Conservation (phyloP, 1,140 invertebrate species). For the Venustaconcha ellipsiformis region DNA sequence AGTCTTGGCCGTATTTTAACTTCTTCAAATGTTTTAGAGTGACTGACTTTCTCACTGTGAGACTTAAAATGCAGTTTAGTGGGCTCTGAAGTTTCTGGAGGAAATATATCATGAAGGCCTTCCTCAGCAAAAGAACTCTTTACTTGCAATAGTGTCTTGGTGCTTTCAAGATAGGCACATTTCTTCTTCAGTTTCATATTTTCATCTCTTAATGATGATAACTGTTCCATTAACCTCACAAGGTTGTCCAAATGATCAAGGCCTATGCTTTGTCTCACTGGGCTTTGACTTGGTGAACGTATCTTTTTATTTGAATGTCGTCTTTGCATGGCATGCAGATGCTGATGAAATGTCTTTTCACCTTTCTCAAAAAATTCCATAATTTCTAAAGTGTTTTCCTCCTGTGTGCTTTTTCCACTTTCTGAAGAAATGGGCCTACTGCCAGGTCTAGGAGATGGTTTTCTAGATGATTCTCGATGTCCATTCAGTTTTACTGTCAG, state of each 20-base stretch:
- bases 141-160: slow-evolving; percentile 75
- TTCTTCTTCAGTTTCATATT: slow-evolving; percentile 78
- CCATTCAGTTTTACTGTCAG: slow-evolving; percentile 22
- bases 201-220: slow-evolving; percentile 79
- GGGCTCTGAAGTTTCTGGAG: slow-evolving; percentile 2
- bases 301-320: slow-evolving; percentile 32
- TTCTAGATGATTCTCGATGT: slow-evolving; percentile 21
- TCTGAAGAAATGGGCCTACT: slow-evolving; percentile 12
- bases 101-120: slow-evolving; percentile 22
- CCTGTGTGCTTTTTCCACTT: slow-evolving; percentile 34
- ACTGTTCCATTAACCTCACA: slow-evolving; percentile 80
- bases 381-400: slow-evolving; percentile 43
- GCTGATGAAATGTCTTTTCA: slow-evolving; percentile 41
- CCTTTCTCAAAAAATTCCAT: slow-evolving; percentile 62
- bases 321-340: slow-evolving; percentile 26
- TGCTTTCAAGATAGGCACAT: slow-evolving; percentile 80
- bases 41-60: not conserved
- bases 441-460: slow-evolving; percentile 29
- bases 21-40: slow-evolving; percentile 12
- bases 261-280: slow-evolving; percentile 64
- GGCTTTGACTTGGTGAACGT: slow-evolving; percentile 55
- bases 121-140: slow-evolving; percentile 50
- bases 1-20: slow-evolving; percentile 42
- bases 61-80: not conserved
- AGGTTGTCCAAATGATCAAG: slow-evolving; percentile 83